A percentile compares a stretch with the other conserved stretches of the same genome.
These are phyloP conservation scores for Zoroaster sp. DNA, from an alignment of 53 echinoderm and acorn worm genomes.

Conservation along the genomic window DNA sequence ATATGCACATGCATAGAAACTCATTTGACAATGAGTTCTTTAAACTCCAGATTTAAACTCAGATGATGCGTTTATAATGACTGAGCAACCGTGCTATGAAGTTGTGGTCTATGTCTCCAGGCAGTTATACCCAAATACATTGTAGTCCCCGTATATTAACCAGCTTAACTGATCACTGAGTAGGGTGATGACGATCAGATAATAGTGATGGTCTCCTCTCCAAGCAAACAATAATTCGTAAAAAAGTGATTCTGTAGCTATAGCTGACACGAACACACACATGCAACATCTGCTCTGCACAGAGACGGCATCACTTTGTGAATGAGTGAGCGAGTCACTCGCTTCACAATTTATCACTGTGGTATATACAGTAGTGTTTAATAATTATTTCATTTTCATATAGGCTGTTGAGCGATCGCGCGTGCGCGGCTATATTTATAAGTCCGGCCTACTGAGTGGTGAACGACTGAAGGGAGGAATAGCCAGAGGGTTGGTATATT, in stretches of 20 bases:
- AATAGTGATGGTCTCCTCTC: not conserved
- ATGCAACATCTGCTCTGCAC: not conserved
- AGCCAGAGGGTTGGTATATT: not conserved
- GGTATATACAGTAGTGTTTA: not conserved
- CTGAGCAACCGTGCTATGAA: slow-evolving; percentile 14
- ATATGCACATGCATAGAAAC: no score
- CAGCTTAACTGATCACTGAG: slow-evolving; percentile 9
- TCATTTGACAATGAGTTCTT: not conserved
- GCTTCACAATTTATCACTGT: slow-evolving; percentile 39
- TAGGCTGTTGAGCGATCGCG: not conserved
- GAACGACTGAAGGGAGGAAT: not conserved
- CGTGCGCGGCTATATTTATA: slow-evolving; percentile 4
- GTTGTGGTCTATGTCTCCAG: slow-evolving; percentile 43
- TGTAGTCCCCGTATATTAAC: not conserved
- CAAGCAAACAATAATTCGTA: not conserved
- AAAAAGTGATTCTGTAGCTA: not conserved
- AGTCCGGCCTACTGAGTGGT: not conserved
- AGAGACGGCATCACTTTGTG: slow-evolving; percentile 18
- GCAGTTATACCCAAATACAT: slow-evolving; percentile 1
- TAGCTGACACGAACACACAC: not conserved
- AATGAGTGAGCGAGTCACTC: slow-evolving; percentile 5
- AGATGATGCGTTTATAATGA: slow-evolving; percentile 51
- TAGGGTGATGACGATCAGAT: not conserved
- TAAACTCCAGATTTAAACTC: not conserved
- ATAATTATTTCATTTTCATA: slow-evolving; percentile 51